Evolutionary conservation across 2,113 vertebrate genomes (phyloP).

Genomic region (Paralichthys olivaceus): DNA sequence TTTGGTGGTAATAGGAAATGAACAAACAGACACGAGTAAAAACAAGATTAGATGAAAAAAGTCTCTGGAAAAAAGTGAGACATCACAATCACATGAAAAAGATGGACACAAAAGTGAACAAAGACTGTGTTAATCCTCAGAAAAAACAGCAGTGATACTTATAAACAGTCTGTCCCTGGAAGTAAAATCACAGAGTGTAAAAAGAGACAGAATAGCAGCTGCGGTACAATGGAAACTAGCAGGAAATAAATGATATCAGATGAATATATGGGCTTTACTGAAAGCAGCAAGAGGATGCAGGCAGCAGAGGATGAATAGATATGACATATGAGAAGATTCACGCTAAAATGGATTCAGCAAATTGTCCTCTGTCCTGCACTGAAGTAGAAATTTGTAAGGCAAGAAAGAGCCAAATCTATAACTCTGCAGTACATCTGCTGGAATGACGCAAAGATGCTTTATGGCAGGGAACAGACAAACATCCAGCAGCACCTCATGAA

Average conservation of each 20-base stretch:
- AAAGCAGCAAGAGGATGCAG: slow-evolving; percentile 14
- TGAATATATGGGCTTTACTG: neutral
- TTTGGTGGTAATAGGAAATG: no score
- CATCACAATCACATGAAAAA: neutral
- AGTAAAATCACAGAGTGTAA: neutral
- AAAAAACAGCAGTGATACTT: neutral
- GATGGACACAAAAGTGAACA: neutral
- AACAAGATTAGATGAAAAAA: neutral
- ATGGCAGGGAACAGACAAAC: slow-evolving; percentile 5
- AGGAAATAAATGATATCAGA: slow-evolving; percentile 1
- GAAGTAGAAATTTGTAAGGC: neutral
- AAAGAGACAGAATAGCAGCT: neutral
- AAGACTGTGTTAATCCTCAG: neutral
- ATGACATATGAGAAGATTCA: slow-evolving; percentile 19
- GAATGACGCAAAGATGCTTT: slow-evolving; percentile 9
- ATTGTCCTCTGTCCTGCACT: slow-evolving; percentile 3
- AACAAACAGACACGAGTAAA: no score
- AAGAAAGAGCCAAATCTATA: neutral
- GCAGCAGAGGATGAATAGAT: slow-evolving; percentile 8
- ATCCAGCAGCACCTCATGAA: neutral
- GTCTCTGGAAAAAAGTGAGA: neutral
- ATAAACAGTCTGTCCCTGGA: neutral
- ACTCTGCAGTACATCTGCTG: neutral
- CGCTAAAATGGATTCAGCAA: slow-evolving; percentile 16
- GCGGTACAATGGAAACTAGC: slow-evolving; percentile 2